Conservation (phyloP, 2,888 invertebrate species). For the Hydriomena furcata region DNA sequence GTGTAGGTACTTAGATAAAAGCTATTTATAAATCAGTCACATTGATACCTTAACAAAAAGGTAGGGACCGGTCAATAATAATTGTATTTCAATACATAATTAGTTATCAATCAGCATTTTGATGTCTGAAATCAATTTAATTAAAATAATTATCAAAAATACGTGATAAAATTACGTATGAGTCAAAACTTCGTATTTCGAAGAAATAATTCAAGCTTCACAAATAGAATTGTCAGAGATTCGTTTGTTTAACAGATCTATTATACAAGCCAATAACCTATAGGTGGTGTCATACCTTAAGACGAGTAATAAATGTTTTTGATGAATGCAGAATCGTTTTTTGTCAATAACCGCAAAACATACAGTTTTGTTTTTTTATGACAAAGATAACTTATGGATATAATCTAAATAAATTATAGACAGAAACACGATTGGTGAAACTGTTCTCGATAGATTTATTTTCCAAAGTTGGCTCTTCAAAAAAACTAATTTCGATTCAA, state of each 20-base stretch:
- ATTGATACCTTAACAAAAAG: conserved; percentile 24
- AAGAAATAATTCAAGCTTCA: too few relatives aligned
- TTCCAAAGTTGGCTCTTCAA: too few relatives aligned
- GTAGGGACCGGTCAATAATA: conserved; percentile 25
- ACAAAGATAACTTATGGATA: too few relatives aligned
- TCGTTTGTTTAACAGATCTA: conserved; percentile 6
- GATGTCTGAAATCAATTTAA: background rate
- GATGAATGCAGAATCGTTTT: too few relatives aligned
- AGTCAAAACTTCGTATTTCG: conserved; percentile 4
- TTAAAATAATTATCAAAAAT: background rate
- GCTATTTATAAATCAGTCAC: conserved; percentile 35
- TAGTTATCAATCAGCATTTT: conserved; percentile 3
- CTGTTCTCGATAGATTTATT: too few relatives aligned
- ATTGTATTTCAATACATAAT: conserved; percentile 5
- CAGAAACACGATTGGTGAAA: too few relatives aligned
- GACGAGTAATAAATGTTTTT: too few relatives aligned
- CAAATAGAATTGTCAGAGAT: conserved; percentile 7
- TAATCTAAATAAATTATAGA: too few relatives aligned
- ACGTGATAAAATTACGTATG: conserved; percentile 4
- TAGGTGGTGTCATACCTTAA: conserved; percentile 58
- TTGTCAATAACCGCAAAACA: too few relatives aligned
- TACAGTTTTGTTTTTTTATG: too few relatives aligned
- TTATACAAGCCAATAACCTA: conserved; percentile 34
- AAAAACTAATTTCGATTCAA: too few relatives aligned
- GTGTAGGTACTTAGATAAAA: conserved; percentile 70